Base-by-base conservation (phyloP, 2,797 vertebrate genomes). In the Lagocephalus sceleratus region DNA sequence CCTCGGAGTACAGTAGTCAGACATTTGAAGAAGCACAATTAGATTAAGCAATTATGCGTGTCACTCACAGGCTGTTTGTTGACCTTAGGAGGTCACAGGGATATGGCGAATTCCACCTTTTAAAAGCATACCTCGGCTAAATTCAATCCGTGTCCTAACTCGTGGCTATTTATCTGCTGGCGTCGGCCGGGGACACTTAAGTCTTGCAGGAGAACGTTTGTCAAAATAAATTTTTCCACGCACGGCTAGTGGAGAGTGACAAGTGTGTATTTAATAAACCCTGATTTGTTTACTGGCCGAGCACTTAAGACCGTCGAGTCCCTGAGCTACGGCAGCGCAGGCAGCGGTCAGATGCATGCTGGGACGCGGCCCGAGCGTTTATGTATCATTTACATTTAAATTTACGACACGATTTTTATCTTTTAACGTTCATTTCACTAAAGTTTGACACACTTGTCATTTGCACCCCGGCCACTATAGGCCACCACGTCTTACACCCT, bases 21-120 rank as follows among this genome's bases (percentile, higher is more conserved):
- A 76, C 81, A 72, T 78, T 71, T 76, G 85, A 82, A 86, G 81
- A 47, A 64, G 78, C 81, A 92, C 88, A 92, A 93, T 93, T 92
- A 88, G 91, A 88, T 89, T 91, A 94, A 93, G 90, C 89, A 90
- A 92, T 92, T 94, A 90, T 85, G 81, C 83, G 85, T 93, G 93
- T 92, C 93, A 92, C 76, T 94, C 93, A 93, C 1, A 39, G 74
- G 19, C 16, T 92, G 93, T 94, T 95, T 95, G 89, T 95, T 96
- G 92, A 93, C 86, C 82, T 87, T 93, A 94, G 92, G 93, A 81
- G 89, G 83, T 78, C 86, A 64, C 61, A 50, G 60, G 82, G 92
- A 94, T 93, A 91, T 7, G 72, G 79, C 87, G 85, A 90, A 89
- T 91, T 89, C 88, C 86, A 86, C 77, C 79, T 85, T 85, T 77